phyloP scores from a whole-genome alignment of 2,797 vertebrate species.

The Bothrops alternatus region DNA sequence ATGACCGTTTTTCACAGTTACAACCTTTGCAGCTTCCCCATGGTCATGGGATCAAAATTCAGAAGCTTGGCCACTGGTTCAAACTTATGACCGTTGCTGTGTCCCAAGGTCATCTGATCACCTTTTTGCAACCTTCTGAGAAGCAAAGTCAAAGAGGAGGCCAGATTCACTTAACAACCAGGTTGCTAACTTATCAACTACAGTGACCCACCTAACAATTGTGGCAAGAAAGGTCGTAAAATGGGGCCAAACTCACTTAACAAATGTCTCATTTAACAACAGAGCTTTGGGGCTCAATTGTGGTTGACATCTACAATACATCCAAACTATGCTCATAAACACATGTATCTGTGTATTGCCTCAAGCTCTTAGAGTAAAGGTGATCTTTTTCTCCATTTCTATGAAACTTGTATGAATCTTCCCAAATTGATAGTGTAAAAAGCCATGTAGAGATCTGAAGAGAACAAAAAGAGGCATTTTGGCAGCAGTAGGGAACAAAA shows the following conservation, averaged over 20 bases:
- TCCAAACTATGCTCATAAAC: background rate
- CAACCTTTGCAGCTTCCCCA: background rate
- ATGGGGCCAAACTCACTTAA: background rate
- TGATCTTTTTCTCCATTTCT: background rate
- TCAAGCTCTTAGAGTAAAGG: background rate
- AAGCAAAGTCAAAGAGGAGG: background rate
- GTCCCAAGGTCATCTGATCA: background rate
- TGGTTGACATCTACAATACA: background rate
- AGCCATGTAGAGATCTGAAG: background rate
- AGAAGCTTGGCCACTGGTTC: background rate
- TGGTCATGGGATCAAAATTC: background rate
- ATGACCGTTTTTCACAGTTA: background rate
- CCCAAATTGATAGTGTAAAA: background rate
- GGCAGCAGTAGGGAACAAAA: background rate
- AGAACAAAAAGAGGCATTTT: background rate
- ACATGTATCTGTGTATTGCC: background rate
- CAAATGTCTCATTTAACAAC: background rate
- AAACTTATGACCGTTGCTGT: background rate
- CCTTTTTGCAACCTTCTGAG: background rate
- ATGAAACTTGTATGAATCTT: background rate
- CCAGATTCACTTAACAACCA: background rate
- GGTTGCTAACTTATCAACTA: background rate
- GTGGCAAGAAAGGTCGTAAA: background rate
- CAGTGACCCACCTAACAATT: background rate
- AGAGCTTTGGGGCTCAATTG: background rate